Base-by-base conservation (phyloP, 2,113 vertebrate genomes). In the Corydoras maculifer region DNA sequence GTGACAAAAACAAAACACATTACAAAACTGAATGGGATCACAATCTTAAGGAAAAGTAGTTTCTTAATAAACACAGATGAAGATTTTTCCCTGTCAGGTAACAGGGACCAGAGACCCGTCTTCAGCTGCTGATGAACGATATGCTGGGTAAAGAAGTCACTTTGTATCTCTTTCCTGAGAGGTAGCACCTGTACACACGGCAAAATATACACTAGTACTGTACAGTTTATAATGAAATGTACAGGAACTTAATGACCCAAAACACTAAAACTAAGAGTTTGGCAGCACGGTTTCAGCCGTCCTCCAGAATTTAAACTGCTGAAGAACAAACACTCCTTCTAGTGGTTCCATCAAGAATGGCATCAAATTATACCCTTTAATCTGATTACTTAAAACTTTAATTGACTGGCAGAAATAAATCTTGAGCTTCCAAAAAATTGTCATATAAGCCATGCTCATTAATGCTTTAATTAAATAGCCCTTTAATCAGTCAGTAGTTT, bases 101-200 rank as follows among this genome's bases (percentile, higher is more conserved):
- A 43, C 35, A 43, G 35, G 35, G 11, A 53, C 9, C 51, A 53
- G 51, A 53, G 51, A 53, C 9, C 13, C 51, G 10, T 53, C 5
- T 12, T 10, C 13, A 14, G 51, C 51, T 10, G 14, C 53, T 65
- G 18, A 65, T 12, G 63, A 30, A 54, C 30, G n/a, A 31, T 12
- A 53, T 68, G 51, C 64, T 73, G 53, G 49, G 60, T 31, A 58
- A 67, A 43, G 35, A 73, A 73, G 15, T 61, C 30, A 35, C 50
- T 9, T 58, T 68, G 62, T 32, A 65, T 68, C 62, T 66, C 58
- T 65, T 80, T 77, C 69, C 71, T 77, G 75, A 79, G 77, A 74
- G 65, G 68, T 71, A 72, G 75, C 65, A 74, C 72, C 63, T 72
- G 14, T 18, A 68, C n/a, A 66, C 61, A 69, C 7, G 57, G 53